These are phyloP conservation scores for Tyto alba DNA, from an alignment of 2,113 vertebrate genomes.

Conservation along the genomic window DNA sequence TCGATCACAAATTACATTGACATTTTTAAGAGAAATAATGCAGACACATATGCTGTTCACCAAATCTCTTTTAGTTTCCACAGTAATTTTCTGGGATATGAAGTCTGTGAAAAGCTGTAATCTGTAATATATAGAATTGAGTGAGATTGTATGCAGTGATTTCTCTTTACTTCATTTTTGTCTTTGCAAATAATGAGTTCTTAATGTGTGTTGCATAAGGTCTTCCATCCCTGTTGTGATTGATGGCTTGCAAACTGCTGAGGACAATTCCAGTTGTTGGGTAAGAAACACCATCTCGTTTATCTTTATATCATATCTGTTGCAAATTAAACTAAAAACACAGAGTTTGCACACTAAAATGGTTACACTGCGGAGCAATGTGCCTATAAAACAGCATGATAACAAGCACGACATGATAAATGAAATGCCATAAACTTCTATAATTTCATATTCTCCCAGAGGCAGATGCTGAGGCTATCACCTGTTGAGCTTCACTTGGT, in stretches of 20 bases:
- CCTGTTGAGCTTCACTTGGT: conserved; percentile 46
- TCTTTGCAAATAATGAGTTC: conserved; percentile 20
- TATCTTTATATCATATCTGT: conserved; percentile 73
- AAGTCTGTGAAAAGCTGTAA: not conserved
- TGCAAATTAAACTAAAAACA: conserved; percentile 73
- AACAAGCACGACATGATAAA: conserved; percentile 70
- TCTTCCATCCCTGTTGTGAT: conserved; percentile 47
- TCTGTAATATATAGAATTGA: not conserved
- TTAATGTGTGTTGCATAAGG: conserved; percentile 30
- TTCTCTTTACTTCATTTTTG: conserved; percentile 4
- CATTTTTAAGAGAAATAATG: not conserved
- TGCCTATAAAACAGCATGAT: conserved; percentile 77
- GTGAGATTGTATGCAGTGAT: not conserved
- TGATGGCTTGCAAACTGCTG: conserved; percentile 66
- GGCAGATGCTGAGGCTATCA: conserved; percentile 45
- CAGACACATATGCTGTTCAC: fast-evolving
- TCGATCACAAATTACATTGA: not conserved
- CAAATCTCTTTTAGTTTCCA: fast-evolving
- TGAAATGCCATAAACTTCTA: conserved; percentile 59
- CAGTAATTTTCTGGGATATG: not conserved
- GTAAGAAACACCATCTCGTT: conserved; percentile 63
- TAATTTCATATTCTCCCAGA: conserved; percentile 63
- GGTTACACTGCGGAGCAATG: conserved; percentile 62
- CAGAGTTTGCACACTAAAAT: conserved; percentile 69
- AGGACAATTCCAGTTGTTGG: conserved; percentile 59